phyloP scores from a whole-genome alignment of 2,113 vertebrate species.

The Microcebus tavaratra region DNA sequence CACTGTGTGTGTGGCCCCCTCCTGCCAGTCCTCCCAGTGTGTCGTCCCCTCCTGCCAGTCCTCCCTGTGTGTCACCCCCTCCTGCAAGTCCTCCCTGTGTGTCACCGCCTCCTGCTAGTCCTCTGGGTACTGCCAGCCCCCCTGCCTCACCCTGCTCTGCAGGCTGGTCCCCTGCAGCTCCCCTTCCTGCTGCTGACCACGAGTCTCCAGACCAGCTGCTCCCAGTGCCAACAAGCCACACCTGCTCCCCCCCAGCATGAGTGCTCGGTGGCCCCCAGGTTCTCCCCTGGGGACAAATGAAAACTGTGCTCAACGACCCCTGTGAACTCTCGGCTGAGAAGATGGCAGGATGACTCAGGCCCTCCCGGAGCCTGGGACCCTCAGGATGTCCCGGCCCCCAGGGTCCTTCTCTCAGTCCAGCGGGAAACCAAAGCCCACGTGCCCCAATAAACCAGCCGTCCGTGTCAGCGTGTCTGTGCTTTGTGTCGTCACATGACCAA shows the following conservation, averaged over 20 bases:
- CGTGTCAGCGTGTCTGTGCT: fast-evolving
- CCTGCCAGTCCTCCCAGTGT: neutral
- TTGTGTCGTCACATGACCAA: neutral
- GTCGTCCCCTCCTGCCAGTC: neutral
- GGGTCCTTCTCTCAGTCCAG: neutral
- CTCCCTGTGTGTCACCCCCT: fast-evolving
- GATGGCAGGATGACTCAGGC: fast-evolving
- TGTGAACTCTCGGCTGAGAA: neutral
- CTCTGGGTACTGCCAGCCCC: neutral
- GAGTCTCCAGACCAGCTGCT: fast-evolving
- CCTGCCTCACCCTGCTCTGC: neutral
- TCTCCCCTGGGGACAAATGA: fast-evolving
- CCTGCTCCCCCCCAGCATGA: fast-evolving
- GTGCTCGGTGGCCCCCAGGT: neutral
- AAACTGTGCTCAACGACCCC: fast-evolving
- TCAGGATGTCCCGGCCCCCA: neutral
- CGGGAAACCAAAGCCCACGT: fast-evolving
- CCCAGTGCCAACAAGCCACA: fast-evolving
- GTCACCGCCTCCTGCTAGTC: neutral
- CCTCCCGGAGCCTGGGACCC: too few species aligned
- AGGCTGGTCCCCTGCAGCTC: neutral
- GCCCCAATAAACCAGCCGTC: neutral
- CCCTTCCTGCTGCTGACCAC: neutral
- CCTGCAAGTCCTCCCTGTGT: neutral
- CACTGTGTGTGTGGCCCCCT: neutral